Base-by-base conservation (phyloP, 2,113 vertebrate genomes). In the Egretta garzetta region DNA sequence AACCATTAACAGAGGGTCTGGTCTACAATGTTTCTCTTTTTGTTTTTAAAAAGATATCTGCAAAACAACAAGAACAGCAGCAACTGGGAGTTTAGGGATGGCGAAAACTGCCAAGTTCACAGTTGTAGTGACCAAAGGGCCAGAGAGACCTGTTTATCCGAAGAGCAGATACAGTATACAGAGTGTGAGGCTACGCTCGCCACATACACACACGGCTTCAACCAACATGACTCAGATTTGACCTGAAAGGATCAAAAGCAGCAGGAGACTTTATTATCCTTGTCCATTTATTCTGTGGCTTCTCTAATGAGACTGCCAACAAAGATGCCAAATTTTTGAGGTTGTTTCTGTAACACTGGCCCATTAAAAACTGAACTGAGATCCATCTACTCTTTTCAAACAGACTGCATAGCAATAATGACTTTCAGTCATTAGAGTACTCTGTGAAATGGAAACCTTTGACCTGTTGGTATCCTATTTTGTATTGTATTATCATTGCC, bases 301-400 rank as follows among this genome's bases (percentile, higher is more conserved):
- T 96, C 94, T 94, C 95, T 97, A 97, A 97, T 96, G 96, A 97
- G 97, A 90, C 89, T 97, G 84, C 95, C 95, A 97, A 97, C 97
- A 96, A 97, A 97, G 96, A 97, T 96, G 97, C 97, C 95, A 97
- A 96, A 97, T 97, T 97, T 97, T 96, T 97, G 97, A 97, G 97
- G 96, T 88, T 97, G 96, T 93, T 94, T 96, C 95, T 97, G 91
- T 96, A 96, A 96, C 93, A 91, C 87, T 80, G 95, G 95, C 91
- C 97, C 96, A 96, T 97, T 97, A 97, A 96, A 96, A 97, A 92
- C 95, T 96, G 94, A 97, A 95, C 94, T 76, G 85, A 93, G 97
- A 96, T 96, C 95, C 94, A 96, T 96, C 94, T 90, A 88, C 81
- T 88, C 93, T 89, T 96, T 97, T 97, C 96, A 97, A 97, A 97